Conservation (phyloP, 1,140 invertebrate species). For the Epicauta chinensis region DNA sequence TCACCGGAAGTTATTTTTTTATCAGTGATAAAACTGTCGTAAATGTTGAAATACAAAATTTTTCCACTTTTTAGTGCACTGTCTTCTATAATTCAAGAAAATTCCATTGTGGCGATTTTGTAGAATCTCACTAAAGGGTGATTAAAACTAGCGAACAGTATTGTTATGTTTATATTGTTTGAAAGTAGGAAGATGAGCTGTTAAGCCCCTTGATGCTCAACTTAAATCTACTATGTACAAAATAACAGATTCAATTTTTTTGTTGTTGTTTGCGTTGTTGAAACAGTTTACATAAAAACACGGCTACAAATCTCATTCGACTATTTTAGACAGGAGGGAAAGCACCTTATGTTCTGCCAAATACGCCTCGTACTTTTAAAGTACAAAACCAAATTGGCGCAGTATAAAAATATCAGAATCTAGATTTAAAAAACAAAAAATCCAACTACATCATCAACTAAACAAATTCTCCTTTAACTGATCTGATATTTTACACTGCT, state of each 20-base stretch:
- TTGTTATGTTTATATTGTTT: constrained; percentile 10
- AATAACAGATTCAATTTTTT: constrained; percentile 7
- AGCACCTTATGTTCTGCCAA: constrained; percentile 15
- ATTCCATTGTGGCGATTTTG: too few relatives aligned
- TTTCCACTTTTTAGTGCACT: too few relatives aligned
- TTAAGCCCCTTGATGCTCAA: constrained; percentile 4
- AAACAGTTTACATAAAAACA: constrained; percentile 6
- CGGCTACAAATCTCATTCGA: constrained; percentile 4
- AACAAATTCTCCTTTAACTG: background rate
- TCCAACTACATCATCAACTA: background rate
- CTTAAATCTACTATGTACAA: constrained; percentile 14
- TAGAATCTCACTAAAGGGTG: too few relatives aligned
- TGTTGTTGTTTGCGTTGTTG: too few relatives aligned
- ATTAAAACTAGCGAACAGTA: background rate
- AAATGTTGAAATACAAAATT: too few relatives aligned
- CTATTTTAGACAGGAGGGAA: constrained; percentile 10
- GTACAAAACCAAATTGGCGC: constrained; percentile 3
- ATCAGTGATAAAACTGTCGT: too few relatives aligned
- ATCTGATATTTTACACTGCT: constrained; percentile 13
- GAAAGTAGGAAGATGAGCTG: constrained; percentile 16
- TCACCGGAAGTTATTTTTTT: too few relatives aligned
- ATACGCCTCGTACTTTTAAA: constrained; percentile 8
- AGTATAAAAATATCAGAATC: constrained; percentile 14
- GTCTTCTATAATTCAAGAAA: too few relatives aligned
- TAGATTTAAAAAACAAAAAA: background rate